Conservation (phyloP, 2,888 invertebrate genomes). For the Frankliniella intonsa region DNA sequence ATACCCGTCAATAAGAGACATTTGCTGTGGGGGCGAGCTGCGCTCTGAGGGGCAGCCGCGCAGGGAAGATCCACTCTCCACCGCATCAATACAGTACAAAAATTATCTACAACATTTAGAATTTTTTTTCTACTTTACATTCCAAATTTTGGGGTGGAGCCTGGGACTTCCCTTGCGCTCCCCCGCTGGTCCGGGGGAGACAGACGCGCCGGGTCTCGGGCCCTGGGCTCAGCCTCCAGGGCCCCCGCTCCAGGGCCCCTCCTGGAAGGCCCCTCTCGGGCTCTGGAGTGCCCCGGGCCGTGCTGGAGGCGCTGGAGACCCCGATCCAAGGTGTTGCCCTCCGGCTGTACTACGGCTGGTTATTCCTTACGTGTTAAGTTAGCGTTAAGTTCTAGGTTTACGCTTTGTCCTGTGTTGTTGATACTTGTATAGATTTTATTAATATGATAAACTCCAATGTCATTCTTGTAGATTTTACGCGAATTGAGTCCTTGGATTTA, state of each 20-base stretch:
- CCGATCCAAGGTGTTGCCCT: background rate
- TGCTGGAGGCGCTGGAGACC: background rate
- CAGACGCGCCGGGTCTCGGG: background rate
- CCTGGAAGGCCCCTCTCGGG: background rate
- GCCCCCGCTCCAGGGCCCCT: background rate
- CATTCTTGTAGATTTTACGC: slow-evolving; percentile 10
- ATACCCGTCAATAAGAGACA: background rate
- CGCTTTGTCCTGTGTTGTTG: slow-evolving; percentile 6
- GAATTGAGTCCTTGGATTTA: background rate
- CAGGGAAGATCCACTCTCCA: background rate
- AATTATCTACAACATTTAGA: background rate
- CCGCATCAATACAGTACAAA: background rate
- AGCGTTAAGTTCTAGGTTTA: background rate
- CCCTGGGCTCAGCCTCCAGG: background rate
- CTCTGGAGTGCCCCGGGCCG: background rate
- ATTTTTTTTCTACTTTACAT: background rate
- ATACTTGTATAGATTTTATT: slow-evolving; percentile 27
- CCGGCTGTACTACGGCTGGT: background rate
- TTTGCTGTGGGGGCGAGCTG: background rate
- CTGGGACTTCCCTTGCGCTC: background rate
- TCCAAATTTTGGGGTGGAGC: background rate
- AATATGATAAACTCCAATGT: background rate
- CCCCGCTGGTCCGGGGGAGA: slow-evolving; percentile 20
- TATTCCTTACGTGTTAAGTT: background rate
- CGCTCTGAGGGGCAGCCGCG: background rate